Evolutionary conservation across 1,140 invertebrate species (phyloP).

Genomic region (Panonychus citri): DNA sequence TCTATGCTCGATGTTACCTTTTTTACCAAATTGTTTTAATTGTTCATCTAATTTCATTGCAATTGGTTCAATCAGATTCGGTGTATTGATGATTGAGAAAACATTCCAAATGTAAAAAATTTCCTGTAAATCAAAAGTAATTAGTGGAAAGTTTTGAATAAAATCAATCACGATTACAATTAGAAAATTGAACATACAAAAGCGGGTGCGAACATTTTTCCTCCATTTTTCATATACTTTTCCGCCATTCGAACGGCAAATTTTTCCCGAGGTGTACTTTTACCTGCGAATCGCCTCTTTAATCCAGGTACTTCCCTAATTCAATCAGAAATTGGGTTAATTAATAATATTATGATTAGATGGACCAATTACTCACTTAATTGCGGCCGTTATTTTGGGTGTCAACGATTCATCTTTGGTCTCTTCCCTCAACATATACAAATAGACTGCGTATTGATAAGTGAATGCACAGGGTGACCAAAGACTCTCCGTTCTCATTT

Average conservation of each 20-base stretch:
- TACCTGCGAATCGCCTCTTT: conserved; percentile 77
- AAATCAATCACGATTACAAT: neutral
- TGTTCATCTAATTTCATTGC: conserved; percentile 40
- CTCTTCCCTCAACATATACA: conserved; percentile 1
- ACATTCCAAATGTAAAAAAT: conserved; percentile 82
- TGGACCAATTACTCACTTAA: too few relatives aligned
- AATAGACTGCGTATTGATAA: conserved; percentile 1
- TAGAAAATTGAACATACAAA: neutral
- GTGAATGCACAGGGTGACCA: conserved; percentile 5
- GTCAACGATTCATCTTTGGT: neutral
- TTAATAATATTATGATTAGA: too few relatives aligned
- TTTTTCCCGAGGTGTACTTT: conserved; percentile 92
- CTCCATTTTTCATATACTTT: conserved; percentile 47
- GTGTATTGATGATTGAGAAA: conserved; percentile 54
- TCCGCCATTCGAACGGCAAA: conserved; percentile 63
- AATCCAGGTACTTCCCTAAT: conserved; percentile 38
- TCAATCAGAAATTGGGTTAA: neutral
- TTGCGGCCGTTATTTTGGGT: conserved; percentile 7
- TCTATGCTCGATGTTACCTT: conserved; percentile 22
- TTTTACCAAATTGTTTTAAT: neutral
- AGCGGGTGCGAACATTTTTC: conserved; percentile 27
- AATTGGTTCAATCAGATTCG: conserved; percentile 39
- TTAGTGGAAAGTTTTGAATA: neutral
- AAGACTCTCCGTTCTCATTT: neutral
- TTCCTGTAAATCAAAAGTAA: conserved; percentile 33